A percentile compares a stretch with the other conserved stretches of the same genome.
Evolutionary conservation across 2,888 invertebrate genomes (phyloP).

Genomic region (Frankliniella fusca): DNA sequence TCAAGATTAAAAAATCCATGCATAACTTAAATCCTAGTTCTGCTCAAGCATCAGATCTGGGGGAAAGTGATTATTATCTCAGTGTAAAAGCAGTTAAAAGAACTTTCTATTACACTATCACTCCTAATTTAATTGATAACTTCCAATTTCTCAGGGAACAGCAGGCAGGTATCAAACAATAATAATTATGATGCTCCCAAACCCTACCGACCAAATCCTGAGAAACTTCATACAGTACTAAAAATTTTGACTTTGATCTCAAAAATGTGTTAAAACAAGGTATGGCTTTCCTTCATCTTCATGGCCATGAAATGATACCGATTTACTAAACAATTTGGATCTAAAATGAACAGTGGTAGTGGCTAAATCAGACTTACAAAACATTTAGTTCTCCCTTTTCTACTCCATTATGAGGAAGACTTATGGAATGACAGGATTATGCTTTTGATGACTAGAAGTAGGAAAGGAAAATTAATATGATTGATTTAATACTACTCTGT

Average conservation of each 20-base stretch:
- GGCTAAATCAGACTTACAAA: background rate
- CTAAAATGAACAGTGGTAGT: background rate
- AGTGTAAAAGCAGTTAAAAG: background rate
- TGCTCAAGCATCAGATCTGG: background rate
- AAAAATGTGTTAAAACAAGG: background rate
- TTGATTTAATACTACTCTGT: background rate
- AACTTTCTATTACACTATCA: too few species aligned
- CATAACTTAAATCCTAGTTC: background rate
- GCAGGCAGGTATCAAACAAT: background rate
- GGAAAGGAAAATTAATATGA: background rate
- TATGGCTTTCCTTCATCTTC: background rate
- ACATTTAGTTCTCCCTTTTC: background rate
- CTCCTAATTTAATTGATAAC: background rate
- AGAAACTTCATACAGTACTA: background rate
- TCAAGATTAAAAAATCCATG: background rate
- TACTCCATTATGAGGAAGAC: background rate
- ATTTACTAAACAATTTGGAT: background rate
- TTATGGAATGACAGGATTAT: background rate
- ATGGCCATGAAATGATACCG: background rate
- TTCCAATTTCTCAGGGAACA: background rate
- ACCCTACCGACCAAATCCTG: background rate
- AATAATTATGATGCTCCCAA: background rate
- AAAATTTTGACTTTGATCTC: background rate
- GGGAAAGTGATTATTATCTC: conserved; percentile 2
- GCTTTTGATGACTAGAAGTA: conserved; percentile 1